These are phyloP conservation scores for Arctocebus calabarensis DNA, from an alignment of 2,797 vertebrate species.

Conservation along the genomic window DNA sequence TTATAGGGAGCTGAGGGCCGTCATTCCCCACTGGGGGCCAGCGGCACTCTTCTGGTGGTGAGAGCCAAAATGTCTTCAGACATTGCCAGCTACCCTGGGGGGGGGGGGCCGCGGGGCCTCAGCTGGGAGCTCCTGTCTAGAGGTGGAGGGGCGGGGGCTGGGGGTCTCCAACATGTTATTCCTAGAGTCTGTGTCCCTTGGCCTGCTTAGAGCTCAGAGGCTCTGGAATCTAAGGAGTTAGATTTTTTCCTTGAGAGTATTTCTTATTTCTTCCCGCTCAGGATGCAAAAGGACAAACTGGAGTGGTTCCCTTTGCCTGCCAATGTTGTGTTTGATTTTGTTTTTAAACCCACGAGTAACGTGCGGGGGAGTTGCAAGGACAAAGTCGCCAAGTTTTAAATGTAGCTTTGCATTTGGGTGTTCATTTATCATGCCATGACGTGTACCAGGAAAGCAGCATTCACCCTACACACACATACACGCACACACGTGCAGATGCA, in stretches of 20 bases:
- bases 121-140: background rate
- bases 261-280: background rate
- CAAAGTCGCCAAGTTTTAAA: background rate
- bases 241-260: background rate
- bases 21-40: fast-evolving
- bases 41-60: fast-evolving
- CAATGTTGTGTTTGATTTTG: background rate
- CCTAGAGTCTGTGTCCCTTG: fast-evolving
- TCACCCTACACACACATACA: fast-evolving
- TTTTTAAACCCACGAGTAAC: background rate
- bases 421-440: fast-evolving
- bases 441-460: background rate
- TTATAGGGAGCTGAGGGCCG: background rate
- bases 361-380: background rate
- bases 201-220: background rate
- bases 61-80: fast-evolving
- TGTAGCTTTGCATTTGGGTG: fast-evolving
- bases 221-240: fast-evolving
- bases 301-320: background rate
- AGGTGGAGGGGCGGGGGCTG: fast-evolving
- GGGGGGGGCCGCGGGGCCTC: too few species aligned
- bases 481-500: fast-evolving
- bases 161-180: background rate
- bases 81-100: fast-evolving
- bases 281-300: background rate